Evolutionary conservation across 2,113 vertebrate genomes (phyloP), one percentile per base, ranked within the genome.

Genomic region (Channa argus): DNA sequence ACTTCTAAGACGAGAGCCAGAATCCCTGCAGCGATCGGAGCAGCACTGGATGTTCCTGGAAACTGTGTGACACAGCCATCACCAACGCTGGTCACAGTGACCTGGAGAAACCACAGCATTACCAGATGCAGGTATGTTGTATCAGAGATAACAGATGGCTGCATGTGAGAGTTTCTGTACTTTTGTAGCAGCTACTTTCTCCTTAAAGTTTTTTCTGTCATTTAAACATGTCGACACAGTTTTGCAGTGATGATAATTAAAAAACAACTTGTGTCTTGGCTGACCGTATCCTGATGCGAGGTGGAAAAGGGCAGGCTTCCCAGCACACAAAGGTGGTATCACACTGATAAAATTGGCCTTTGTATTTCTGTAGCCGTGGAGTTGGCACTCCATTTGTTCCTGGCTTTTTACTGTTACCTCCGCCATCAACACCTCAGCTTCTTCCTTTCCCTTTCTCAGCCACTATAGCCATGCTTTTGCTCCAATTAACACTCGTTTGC

Each of bases 51-150:
- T 65, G 84, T 94, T 71, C 93, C 91, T 49, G 83, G 85, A 88
- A 95, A 96, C 84, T 92, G 81, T 56, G 66, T 91, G 84, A 91
- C 34, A 44, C 88, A 90, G 64, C 88, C 93, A 83, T 92, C 89
- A 60, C 92, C 90, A 74, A 73, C 88, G 92, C 91, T 95, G 90
- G 94, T 94, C 76, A 94, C 92, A 84, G 92, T 95, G 91, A 96
- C 94, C 94, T 95, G 92, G 81, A 94, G 92, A 93, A 93, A 88
- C 89, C 93, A 94, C 11, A 24, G 41, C 44, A 0, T 38, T 1
- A 15, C 77, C 24, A 24, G 24, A 24, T 24, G 24, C 24, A 24
- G 24, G 24, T 24, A 44, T 46, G n/a, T 43, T 5, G 41, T 37
- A 38, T 65, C 1, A 44, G 33, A 59, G 11, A 6, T 4, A 36